Percentiles rank a stretch among this genome's conserved stretches.
Evolutionary conservation across 1,140 invertebrate genomes (phyloP).

Genomic region (Drosophila insularis): DNA sequence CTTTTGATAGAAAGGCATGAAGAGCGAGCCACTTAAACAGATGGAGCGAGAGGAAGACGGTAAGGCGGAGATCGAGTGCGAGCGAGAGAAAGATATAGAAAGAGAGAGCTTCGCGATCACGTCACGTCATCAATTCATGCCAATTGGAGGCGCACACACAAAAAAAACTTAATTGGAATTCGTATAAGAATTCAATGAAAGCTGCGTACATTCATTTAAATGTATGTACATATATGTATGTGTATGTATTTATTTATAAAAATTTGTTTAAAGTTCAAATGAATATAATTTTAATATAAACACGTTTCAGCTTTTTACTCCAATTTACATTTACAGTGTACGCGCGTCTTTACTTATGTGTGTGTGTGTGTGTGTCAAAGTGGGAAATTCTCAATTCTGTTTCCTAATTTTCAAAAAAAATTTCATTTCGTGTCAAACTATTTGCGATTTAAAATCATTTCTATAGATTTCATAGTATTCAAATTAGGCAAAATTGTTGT

Average conservation of each 20-base stretch:
- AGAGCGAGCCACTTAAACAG: not conserved
- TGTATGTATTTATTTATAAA: conserved; percentile 25
- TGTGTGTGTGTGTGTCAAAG: conserved; percentile 1
- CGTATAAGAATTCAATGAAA: conserved; percentile 80
- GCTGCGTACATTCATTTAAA: conserved; percentile 18
- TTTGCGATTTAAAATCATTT: not conserved
- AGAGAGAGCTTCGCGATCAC: conserved; percentile 52
- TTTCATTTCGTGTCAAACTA: no score
- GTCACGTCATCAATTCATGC: conserved; percentile 80
- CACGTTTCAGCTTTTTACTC: conserved; percentile 68
- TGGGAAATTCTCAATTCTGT: not conserved
- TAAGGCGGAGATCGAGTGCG: not conserved
- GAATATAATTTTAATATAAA: conserved; percentile 68
- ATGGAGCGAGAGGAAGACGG: conserved; percentile 18
- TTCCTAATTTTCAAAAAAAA: not conserved
- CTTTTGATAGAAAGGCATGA: not conserved
- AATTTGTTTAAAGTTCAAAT: conserved; percentile 76
- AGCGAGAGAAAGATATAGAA: not conserved
- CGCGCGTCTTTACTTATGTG: not conserved
- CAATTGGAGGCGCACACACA: conserved; percentile 74
- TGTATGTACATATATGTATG: conserved; percentile 10
- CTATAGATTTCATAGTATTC: not conserved
- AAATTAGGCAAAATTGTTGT: not conserved
- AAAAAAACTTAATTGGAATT: conserved; percentile 75
- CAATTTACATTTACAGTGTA: conserved; percentile 43